Evolutionary conservation across 2,797 vertebrate species (phyloP).

Genomic region (Pseudocheirus occidentalis): DNA sequence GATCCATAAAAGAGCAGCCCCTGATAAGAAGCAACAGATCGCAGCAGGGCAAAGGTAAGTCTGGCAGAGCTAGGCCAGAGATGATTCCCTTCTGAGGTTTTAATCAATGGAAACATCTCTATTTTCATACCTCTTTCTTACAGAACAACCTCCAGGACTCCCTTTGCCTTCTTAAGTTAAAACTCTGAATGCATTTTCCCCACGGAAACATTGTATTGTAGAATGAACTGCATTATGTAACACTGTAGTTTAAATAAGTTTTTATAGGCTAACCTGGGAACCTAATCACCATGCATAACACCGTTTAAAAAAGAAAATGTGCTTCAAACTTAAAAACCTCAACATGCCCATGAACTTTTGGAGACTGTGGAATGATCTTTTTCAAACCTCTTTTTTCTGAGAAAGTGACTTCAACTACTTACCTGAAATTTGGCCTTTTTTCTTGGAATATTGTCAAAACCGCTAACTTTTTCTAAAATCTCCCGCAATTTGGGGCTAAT

Average conservation of each 20-base stretch:
- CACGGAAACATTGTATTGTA: background rate
- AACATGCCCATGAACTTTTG: background rate
- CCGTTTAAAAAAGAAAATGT: background rate
- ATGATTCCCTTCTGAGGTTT: background rate
- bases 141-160: background rate
- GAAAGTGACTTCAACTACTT: slow-evolving; percentile 41
- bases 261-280: background rate
- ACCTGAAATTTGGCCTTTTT: slow-evolving; percentile 98
- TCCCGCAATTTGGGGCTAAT: slow-evolving; percentile 88
- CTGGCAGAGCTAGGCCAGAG: background rate
- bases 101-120: background rate
- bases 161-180: background rate
- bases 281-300: background rate
- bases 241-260: background rate
- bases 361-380: background rate
- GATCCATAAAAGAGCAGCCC: background rate
- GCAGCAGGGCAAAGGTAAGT: background rate
- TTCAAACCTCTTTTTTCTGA: background rate
- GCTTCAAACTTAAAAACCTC: background rate
- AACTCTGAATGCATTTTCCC: background rate
- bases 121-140: background rate
- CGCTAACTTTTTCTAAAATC: slow-evolving; percentile 91
- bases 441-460: slow-evolving; percentile 94
- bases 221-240: background rate
- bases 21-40: too few relatives aligned